These are phyloP conservation scores for Lytechinus variegatus DNA, from an alignment of 35 echinoderm and acorn worm genomes.

Conservation along the genomic window DNA sequence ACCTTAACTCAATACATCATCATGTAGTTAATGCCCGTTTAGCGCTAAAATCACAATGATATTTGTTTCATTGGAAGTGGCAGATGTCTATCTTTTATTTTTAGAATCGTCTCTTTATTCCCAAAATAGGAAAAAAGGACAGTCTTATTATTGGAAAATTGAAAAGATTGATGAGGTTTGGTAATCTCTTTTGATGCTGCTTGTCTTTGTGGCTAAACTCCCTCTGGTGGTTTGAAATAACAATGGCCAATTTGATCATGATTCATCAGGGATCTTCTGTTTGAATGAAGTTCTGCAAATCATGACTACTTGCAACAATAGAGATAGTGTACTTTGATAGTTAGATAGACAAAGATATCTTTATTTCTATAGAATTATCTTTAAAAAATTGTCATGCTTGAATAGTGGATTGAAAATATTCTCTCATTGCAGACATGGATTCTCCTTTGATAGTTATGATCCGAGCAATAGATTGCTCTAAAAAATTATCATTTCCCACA, in stretches of 20 bases:
- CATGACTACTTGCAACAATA: not conserved
- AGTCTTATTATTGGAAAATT: not conserved
- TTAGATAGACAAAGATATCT: not conserved
- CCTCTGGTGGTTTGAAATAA: not conserved
- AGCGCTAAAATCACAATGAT: too few relatives aligned
- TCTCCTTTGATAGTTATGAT: too few relatives aligned
- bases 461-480: too few relatives aligned
- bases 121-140: not conserved
- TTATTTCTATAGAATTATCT: too few relatives aligned
- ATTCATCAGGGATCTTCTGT: not conserved
- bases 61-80: not conserved
- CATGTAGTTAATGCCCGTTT: too few relatives aligned
- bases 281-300: too few relatives aligned
- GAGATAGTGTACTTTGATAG: not conserved
- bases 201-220: not conserved
- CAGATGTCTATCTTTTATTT: constrained; percentile 7
- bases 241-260: not conserved
- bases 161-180: not conserved
- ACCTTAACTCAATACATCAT: too few relatives aligned
- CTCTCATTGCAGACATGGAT: too few relatives aligned
- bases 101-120: not conserved
- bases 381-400: too few relatives aligned
- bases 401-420: too few relatives aligned
- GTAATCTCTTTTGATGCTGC: not conserved
- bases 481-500: too few relatives aligned